Base-by-base conservation (phyloP, 1,140 invertebrate species). In the Zaprionus capensis region DNA sequence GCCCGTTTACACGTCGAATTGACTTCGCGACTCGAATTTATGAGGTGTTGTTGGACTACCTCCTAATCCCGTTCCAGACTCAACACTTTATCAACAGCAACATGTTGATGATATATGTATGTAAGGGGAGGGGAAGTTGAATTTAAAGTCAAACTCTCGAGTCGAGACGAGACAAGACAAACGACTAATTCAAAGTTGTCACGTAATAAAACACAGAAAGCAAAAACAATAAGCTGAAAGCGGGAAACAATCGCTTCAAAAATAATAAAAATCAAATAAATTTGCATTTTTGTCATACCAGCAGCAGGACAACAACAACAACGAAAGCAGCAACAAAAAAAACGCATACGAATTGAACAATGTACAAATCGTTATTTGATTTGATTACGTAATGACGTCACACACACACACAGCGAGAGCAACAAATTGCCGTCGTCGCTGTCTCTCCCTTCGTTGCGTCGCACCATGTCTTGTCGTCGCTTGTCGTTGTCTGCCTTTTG, bases 301-400 rank as follows among this genome's bases (percentile, higher is more conserved):
- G 49, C 63, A 34, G 12, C 72, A 31, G 46, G 31, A 34, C 31
- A 63, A 46, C 41, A 66, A 57, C 49, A 57, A 67, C 57, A 67
- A 55, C 68, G 44, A 58, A 15, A 61, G 24, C 36, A 56, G 31
- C 34, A 72, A 82, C 69, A 53, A 55, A 70, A 20, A 26, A 28
- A 57, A 55, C 38, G 64, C 79, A 71, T 79, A 83, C 67, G 79
- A 83, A 78, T 86, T 87, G 86, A 87, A 83, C 83, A 82, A 84
- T 78, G 84, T 88, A 87, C 83, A 87, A 87, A 87, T 84, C 78
- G 83, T 57, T 90, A 84, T 88, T 88, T 90, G 85, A 87, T 87
- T 88, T 90, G 84, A 88, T 88, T 88, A 88, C 81, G 71, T 88
- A 88, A 88, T 84, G 84, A 90, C 85, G 84, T 79, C 71, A 90